Conservation (phyloP, 2,113 vertebrate genomes). For the Macrotis lagotis region DNA sequence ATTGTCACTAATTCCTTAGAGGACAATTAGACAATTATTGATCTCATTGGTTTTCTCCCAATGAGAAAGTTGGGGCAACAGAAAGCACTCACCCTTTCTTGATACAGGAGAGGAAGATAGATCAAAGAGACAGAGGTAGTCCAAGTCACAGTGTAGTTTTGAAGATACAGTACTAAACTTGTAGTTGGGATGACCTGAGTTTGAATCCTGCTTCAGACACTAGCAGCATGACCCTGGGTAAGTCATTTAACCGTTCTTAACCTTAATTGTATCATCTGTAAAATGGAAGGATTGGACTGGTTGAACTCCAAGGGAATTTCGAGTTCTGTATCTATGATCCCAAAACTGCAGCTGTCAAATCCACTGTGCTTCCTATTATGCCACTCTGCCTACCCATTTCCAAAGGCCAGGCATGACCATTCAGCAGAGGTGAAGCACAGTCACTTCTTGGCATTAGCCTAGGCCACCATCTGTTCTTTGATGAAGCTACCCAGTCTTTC, state of each 20-base stretch:
- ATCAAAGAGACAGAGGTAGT: background rate
- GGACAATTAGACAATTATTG: background rate
- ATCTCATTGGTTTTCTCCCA: background rate
- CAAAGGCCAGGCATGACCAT: background rate
- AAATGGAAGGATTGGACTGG: background rate
- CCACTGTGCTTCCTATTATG: background rate
- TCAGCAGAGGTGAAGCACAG: background rate
- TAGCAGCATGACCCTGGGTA: background rate
- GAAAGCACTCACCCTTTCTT: background rate
- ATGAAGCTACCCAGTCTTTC: background rate
- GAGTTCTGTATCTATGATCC: background rate
- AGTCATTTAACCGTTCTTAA: background rate
- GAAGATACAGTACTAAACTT: background rate
- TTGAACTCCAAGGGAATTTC: background rate
- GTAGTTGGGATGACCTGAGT: background rate
- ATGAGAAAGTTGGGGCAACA: background rate
- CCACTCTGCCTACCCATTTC: background rate
- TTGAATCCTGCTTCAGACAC: background rate
- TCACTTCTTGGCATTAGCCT: constrained; percentile 4
- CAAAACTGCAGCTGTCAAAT: background rate
- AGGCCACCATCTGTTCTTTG: constrained; percentile 4
- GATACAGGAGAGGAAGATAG: background rate
- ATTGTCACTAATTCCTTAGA: background rate
- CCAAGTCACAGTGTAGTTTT: background rate
- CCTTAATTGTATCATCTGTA: background rate